Percentiles rank a stretch among this genome's conserved stretches.
Conservation (phyloP, 1,140 invertebrate genomes). For the Pseudomyrmex dendroicus region DNA sequence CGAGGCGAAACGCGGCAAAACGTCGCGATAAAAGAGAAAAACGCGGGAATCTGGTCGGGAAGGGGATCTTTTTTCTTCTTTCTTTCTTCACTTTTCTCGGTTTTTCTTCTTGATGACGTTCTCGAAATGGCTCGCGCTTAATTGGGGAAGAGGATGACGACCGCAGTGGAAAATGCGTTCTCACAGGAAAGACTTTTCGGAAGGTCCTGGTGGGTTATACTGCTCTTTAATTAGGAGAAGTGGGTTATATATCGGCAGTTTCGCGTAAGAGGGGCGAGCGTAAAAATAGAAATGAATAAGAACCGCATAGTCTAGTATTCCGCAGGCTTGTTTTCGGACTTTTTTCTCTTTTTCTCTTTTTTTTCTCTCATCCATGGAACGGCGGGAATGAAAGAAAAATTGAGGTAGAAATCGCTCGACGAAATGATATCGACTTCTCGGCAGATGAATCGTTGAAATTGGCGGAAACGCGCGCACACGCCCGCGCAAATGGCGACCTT, state of each 20-base stretch:
- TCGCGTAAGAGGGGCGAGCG: neutral
- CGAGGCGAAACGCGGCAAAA: constrained; percentile 14
- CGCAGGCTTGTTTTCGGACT: constrained; percentile 13
- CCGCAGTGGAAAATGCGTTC: constrained; percentile 3
- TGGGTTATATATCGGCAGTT: constrained; percentile 31
- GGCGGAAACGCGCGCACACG: constrained; percentile 3
- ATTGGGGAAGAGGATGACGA: constrained; percentile 42
- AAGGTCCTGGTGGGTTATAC: neutral
- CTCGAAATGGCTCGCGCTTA: constrained; percentile 34
- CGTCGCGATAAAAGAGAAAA: constrained; percentile 58
- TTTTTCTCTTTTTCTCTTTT: too few species aligned
- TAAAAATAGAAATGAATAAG: constrained; percentile 46
- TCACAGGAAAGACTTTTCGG: constrained; percentile 11
- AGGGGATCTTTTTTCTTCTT: neutral
- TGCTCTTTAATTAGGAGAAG: constrained; percentile 54
- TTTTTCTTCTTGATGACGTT: constrained; percentile 24
- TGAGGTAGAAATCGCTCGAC: neutral
- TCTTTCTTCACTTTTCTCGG: constrained; percentile 6
- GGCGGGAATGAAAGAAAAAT: constrained; percentile 47
- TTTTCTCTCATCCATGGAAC: neutral
- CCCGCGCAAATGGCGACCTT: neutral
- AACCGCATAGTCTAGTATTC: neutral
- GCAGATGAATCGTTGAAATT: constrained; percentile 30
- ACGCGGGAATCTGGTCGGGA: constrained; percentile 8
- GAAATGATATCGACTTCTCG: constrained; percentile 40